Percentiles rank a stretch among this genome's conserved stretches.
Evolutionary conservation across 2,888 invertebrate genomes (phyloP).

Genomic region (Zelleria hepariella): DNA sequence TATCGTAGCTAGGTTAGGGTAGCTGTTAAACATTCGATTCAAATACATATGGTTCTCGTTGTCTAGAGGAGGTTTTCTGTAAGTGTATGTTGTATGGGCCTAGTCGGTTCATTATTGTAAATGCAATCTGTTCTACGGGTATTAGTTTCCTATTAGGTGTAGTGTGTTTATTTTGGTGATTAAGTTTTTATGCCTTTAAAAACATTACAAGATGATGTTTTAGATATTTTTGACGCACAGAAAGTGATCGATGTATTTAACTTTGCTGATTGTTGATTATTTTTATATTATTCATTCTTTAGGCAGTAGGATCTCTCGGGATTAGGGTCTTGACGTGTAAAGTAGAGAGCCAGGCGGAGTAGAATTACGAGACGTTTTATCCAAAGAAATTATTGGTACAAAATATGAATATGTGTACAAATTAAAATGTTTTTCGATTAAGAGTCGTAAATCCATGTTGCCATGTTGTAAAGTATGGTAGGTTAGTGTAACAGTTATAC

Average conservation of each 20-base stretch:
- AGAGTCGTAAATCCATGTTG: constrained; percentile 59
- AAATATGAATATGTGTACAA: constrained; percentile 62
- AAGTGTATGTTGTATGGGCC: constrained; percentile 1
- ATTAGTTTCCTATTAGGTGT: constrained; percentile 72
- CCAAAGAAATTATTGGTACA: constrained; percentile 72
- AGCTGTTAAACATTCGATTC: background rate
- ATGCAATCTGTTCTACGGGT: constrained; percentile 72
- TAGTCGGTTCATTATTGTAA: constrained; percentile 7
- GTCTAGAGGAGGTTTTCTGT: background rate
- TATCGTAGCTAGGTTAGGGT: background rate
- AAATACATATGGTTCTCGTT: constrained; percentile 5
- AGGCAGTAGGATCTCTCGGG: constrained; percentile 41
- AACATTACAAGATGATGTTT: constrained; percentile 34
- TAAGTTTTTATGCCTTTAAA: constrained; percentile 37
- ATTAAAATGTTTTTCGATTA: constrained; percentile 52
- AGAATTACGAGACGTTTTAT: constrained; percentile 37
- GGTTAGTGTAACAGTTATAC: constrained; percentile 50
- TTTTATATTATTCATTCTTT: constrained; percentile 61
- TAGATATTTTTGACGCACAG: constrained; percentile 52
- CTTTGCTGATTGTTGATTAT: constrained; percentile 65
- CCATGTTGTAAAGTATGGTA: constrained; percentile 60
- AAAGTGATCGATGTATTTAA: constrained; percentile 36
- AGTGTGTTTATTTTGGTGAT: constrained; percentile 50
- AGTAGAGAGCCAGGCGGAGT: background rate
- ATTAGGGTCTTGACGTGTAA: constrained; percentile 27